A percentile compares a stretch with the other conserved stretches of the same genome.
These are phyloP conservation scores for Drosophila melanogaster DNA, from an alignment of 1,140 invertebrate species.

Conservation along the genomic window Release_6_plus_ISO1_MT NT_033779.5:14632501-14633000, in stretches of 20 bases:
- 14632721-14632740: conserved; percentile 82
- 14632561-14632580: conserved; percentile 25
- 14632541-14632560: conserved; percentile 77
- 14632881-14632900: conserved; percentile 17
- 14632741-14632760: background rate
- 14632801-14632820: conserved; percentile 54
- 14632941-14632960: conserved; percentile 39
- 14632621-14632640: conserved; percentile 70
- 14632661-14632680: background rate
- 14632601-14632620: conserved; percentile 83
- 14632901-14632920: conserved; percentile 69
- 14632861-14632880: conserved; percentile 68
- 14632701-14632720: conserved; percentile 49
- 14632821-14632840: conserved; percentile 16
- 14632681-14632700: conserved; percentile 11
- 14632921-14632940: conserved; percentile 5
- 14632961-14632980: conserved; percentile 24
- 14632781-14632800: conserved; percentile 62
- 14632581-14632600: conserved; percentile 62
- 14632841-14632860: conserved; percentile 55
- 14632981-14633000: conserved; percentile 17
- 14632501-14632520: conserved; percentile 74
- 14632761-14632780: background rate
- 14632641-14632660: conserved; percentile 32
- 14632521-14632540: conserved; percentile 68